phyloP scores from a whole-genome alignment of 2,888 invertebrate species.

The Aleiodes alternator region DNA sequence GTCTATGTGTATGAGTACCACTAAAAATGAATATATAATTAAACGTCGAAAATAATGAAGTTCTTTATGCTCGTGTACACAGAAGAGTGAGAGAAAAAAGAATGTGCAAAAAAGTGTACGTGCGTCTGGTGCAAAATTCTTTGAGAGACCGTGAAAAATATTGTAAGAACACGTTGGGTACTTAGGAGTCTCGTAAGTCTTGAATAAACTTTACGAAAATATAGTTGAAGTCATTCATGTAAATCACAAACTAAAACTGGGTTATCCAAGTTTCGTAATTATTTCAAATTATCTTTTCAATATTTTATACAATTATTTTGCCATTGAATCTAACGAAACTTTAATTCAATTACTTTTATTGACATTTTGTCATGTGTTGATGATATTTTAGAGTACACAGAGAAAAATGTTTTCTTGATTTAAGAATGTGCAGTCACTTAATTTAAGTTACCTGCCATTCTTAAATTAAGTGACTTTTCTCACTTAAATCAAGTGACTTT shows the following conservation, averaged over 20 bases:
- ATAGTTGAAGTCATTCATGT: constrained; percentile 20
- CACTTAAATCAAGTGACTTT: too few species aligned
- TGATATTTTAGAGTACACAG: too few species aligned
- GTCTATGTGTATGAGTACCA: constrained; percentile 51
- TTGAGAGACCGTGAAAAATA: constrained; percentile 30
- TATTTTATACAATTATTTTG: not conserved
- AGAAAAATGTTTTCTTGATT: too few species aligned
- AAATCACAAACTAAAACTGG: constrained; percentile 10
- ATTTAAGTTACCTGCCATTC: too few species aligned
- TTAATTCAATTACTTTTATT: not conserved
- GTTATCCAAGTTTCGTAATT: constrained; percentile 16
- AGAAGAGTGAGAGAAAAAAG: constrained; percentile 41
- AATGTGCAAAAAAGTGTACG: constrained; percentile 44
- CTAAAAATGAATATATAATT: constrained; percentile 73
- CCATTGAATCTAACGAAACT: not conserved
- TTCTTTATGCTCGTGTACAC: constrained; percentile 64
- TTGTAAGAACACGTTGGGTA: constrained; percentile 25
- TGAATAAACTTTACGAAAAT: constrained; percentile 37
- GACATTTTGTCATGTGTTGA: too few species aligned
- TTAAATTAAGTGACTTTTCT: too few species aligned
- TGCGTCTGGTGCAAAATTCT: constrained; percentile 41
- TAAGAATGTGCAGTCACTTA: too few species aligned
- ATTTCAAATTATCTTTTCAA: constrained; percentile 1
- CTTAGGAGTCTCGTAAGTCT: constrained; percentile 31
- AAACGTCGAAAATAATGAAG: constrained; percentile 71